Conservation (phyloP, 2,888 invertebrate genomes). For the Galeopsomyia nigrocyanea region DNA sequence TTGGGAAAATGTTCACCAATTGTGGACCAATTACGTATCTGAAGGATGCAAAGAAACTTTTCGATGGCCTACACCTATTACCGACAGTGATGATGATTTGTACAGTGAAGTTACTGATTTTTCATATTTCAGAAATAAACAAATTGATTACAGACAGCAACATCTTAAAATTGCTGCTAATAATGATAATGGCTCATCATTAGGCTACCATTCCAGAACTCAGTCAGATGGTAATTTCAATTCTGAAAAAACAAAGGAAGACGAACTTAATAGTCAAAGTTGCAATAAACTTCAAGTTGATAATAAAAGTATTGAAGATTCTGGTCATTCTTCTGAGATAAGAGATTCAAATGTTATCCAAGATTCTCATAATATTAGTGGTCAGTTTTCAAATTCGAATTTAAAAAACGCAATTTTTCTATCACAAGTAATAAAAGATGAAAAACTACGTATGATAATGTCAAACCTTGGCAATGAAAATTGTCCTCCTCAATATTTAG, state of each 20-base stretch:
- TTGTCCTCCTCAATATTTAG: slow-evolving; percentile 55
- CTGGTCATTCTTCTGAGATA: slow-evolving; percentile 1
- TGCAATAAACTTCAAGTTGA: background rate
- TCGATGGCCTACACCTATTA: slow-evolving; percentile 62
- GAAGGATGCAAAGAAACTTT: slow-evolving; percentile 55
- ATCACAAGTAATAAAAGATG: slow-evolving; percentile 54
- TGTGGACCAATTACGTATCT: slow-evolving; percentile 59
- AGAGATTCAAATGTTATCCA: slow-evolving; percentile 13
- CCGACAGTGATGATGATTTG: slow-evolving; percentile 64
- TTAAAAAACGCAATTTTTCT: slow-evolving; percentile 45
- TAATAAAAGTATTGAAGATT: slow-evolving; percentile 20
- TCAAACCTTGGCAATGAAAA: slow-evolving; percentile 56
- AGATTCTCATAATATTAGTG: slow-evolving; percentile 7
- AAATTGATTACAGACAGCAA: background rate
- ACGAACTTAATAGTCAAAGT: background rate
- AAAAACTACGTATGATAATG: slow-evolving; percentile 56
- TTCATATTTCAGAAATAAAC: slow-evolving; percentile 24
- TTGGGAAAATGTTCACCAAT: slow-evolving; percentile 62
- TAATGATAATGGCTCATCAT: slow-evolving; percentile 27
- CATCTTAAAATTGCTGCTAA: slow-evolving; percentile 7
- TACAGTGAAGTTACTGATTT: slow-evolving; percentile 58
- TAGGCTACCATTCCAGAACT: slow-evolving; percentile 29
- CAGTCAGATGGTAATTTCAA: slow-evolving; percentile 15
- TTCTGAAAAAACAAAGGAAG: slow-evolving; percentile 19
- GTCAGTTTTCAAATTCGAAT: slow-evolving; percentile 17